Conservation (phyloP, 2,113 vertebrate genomes). For the Illadopsis cleaveri region DNA sequence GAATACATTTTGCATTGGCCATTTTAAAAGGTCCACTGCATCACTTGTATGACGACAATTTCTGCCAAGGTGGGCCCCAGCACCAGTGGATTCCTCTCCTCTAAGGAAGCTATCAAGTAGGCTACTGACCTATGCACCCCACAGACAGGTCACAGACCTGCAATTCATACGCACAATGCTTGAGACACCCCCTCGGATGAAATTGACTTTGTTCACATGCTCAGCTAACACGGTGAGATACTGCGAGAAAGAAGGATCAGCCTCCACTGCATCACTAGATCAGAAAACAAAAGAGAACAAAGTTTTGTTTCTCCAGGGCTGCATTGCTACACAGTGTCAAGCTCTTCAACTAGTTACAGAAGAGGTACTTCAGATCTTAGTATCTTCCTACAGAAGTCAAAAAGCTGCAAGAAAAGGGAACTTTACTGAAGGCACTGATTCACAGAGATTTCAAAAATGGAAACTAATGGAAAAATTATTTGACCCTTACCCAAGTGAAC, state of each 20-base stretch:
- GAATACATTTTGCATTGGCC: neutral
- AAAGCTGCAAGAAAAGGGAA: neutral
- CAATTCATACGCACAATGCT: slow-evolving; percentile 73
- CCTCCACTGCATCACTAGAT: neutral
- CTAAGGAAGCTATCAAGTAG: neutral
- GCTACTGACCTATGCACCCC: neutral
- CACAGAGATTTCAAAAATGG: slow-evolving; percentile 35
- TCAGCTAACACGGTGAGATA: slow-evolving; percentile 62
- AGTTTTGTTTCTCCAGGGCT: neutral
- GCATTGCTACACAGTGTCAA: neutral
- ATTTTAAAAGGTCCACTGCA: neutral
- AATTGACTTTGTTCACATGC: slow-evolving; percentile 76
- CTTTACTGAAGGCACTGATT: slow-evolving; percentile 12
- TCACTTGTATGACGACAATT: neutral
- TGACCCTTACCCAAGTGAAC: slow-evolving; percentile 38
- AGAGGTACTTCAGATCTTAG: neutral
- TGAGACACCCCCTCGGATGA: slow-evolving; percentile 67
- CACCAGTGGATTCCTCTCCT: neutral
- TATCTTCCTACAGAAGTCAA: neutral
- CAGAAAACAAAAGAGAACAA: neutral
- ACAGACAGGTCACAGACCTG: neutral
- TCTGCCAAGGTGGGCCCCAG: neutral
- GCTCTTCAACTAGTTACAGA: neutral
- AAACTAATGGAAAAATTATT: slow-evolving; percentile 57
- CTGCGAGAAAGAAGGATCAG: slow-evolving; percentile 39